Percentiles rank a stretch among this genome's conserved stretches.
phyloP scores from a whole-genome alignment of 2,113 vertebrate genomes.

The Nothocercus nigrocapillus region DNA sequence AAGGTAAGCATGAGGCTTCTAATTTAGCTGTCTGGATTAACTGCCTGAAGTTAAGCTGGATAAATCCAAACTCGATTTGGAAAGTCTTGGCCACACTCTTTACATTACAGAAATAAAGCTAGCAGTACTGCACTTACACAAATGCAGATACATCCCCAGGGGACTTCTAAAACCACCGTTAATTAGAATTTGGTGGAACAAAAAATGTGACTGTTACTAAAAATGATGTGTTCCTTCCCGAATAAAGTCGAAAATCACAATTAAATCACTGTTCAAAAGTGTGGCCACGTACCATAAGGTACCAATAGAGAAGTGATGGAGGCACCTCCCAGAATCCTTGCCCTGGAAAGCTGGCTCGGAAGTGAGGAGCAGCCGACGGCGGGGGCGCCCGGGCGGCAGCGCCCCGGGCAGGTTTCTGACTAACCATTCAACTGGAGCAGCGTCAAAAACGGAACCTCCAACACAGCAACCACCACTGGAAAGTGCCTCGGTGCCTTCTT shows the following conservation, averaged over 20 bases:
- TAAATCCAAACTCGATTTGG: background rate
- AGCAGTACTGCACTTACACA: background rate
- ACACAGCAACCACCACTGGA: background rate
- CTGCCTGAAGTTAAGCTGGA: background rate
- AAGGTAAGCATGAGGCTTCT: background rate
- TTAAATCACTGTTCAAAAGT: background rate
- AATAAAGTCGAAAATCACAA: background rate
- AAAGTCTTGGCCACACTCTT: background rate
- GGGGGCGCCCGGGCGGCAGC: background rate
- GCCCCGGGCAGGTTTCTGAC: background rate
- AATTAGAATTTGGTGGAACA: background rate
- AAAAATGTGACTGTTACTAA: background rate
- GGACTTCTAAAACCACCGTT: background rate
- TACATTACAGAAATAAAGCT: background rate
- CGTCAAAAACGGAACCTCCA: background rate
- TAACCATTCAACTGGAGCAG: background rate
- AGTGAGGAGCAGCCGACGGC: background rate
- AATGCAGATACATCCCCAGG: background rate
- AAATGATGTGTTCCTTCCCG: background rate
- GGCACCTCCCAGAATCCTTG: conserved; percentile 6
- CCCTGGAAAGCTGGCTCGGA: background rate
- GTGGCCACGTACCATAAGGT: background rate
- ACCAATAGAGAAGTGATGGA: background rate
- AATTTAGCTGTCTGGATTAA: background rate
- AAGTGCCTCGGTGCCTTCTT: background rate